Conservation (phyloP, 2,113 vertebrate genomes). For the Reinhardtius hippoglossoides region DNA sequence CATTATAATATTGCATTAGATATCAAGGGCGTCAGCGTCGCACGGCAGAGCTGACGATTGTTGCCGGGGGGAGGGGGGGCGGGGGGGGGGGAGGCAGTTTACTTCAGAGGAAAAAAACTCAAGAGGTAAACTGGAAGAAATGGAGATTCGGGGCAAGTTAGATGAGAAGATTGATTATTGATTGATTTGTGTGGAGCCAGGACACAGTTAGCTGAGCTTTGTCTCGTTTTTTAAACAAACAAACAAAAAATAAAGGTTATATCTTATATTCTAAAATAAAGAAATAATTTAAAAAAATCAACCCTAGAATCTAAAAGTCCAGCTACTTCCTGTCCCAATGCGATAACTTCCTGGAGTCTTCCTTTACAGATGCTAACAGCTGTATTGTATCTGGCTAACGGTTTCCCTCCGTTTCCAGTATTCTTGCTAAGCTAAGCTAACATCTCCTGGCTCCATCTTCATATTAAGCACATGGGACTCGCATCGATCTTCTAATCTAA, state of each 20-base stretch:
- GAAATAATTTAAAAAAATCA: too few species aligned
- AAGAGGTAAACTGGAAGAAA: slow-evolving; percentile 25
- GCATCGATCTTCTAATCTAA: not conserved
- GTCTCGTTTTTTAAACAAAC: too few species aligned
- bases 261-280: too few species aligned
- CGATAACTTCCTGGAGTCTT: not conserved
- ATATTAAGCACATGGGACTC: not conserved
- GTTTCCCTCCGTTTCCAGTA: not conserved
- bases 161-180: not conserved
- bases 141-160: not conserved
- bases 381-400: not conserved
- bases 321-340: too few species aligned
- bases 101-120: slow-evolving; percentile 11
- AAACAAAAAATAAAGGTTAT: too few species aligned
- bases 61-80: slow-evolving; percentile 14
- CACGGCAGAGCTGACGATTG: slow-evolving; percentile 38
- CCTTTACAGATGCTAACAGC: not conserved
- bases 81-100: slow-evolving; percentile 45
- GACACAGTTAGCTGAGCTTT: not conserved
- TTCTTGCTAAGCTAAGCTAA: not conserved
- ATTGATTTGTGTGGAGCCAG: not conserved
- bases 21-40: slow-evolving; percentile 16
- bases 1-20: slow-evolving; percentile 67
- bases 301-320: too few species aligned
- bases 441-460: not conserved